A percentile compares a stretch with the other conserved stretches of the same genome.
phyloP scores from a whole-genome alignment of 2,888 invertebrate genomes.

The Metacarcinus magister region DNA sequence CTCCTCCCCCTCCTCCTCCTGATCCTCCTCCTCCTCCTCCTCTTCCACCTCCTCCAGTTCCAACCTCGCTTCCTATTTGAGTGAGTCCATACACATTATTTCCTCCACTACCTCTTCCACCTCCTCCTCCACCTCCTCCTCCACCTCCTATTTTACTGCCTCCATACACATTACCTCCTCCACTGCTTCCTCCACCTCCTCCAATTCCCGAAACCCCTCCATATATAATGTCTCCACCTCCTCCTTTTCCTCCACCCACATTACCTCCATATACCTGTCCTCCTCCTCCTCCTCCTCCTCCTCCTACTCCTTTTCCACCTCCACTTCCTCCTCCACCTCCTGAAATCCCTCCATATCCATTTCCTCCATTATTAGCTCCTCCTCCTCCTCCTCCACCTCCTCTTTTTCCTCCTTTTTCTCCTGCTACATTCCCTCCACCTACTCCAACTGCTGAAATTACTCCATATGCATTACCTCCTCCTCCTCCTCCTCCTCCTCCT shows the following conservation, averaged over 20 bases:
- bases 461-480: background rate
- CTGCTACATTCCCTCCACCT: background rate
- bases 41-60: background rate
- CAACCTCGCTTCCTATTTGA: background rate
- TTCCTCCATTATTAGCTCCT: too few species aligned
- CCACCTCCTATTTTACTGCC: too few species aligned
- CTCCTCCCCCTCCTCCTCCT: background rate
- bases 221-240: background rate
- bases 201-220: background rate
- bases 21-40: too few species aligned
- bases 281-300: slow-evolving; percentile 5
- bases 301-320: background rate
- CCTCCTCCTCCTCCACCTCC: background rate
- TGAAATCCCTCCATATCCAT: background rate
- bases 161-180: too few species aligned
- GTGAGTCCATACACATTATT: too few species aligned
- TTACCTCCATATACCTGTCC: background rate
- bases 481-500: slow-evolving; percentile 16
- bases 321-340: too few species aligned
- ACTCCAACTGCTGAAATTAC: background rate
- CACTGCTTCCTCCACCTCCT: background rate
- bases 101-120: too few species aligned
- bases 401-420: too few species aligned
- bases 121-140: background rate
- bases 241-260: background rate